Conservation (phyloP, 2,797 vertebrate species). For the Sebastes hopkinsi region DNA sequence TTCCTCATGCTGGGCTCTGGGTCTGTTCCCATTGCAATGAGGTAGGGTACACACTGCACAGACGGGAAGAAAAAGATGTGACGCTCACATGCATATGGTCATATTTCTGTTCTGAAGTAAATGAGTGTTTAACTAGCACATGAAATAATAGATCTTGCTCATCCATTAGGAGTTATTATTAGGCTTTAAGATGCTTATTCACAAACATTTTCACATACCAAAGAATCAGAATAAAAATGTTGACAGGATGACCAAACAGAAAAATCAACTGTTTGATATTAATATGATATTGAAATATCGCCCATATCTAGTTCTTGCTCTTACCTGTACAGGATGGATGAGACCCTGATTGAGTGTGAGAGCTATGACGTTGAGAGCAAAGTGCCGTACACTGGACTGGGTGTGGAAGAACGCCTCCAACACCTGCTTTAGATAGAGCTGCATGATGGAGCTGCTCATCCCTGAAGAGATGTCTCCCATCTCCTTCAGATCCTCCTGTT, state of each 20-base stretch:
- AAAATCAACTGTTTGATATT: neutral
- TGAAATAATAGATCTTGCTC: neutral
- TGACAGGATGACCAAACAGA: neutral
- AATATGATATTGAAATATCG: neutral
- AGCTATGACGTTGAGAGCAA: conserved; percentile 96
- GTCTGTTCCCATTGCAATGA: conserved; percentile 99
- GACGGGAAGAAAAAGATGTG: neutral
- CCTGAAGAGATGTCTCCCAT: conserved; percentile 99
- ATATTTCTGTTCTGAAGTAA: neutral
- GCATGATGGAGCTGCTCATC: conserved; percentile 99
- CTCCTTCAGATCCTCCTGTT: conserved; percentile 98
- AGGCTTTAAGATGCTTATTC: neutral
- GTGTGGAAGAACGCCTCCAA: conserved; percentile 95
- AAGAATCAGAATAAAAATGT: neutral
- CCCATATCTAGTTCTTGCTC: neutral
- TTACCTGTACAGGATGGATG: conserved; percentile 90
- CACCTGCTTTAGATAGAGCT: conserved; percentile 98
- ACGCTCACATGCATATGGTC: neutral
- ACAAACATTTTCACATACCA: neutral
- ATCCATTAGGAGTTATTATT: neutral
- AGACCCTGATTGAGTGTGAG: conserved; percentile 97
- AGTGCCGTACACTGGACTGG: conserved; percentile 94
- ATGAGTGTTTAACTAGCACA: neutral
- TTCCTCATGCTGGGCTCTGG: conserved; percentile 97
- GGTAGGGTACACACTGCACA: conserved; percentile 95